A percentile compares a stretch with the other conserved stretches of the same genome.
Conservation (phyloP, 2,888 invertebrate genomes). For the Sphaerophoria rueppellii region DNA sequence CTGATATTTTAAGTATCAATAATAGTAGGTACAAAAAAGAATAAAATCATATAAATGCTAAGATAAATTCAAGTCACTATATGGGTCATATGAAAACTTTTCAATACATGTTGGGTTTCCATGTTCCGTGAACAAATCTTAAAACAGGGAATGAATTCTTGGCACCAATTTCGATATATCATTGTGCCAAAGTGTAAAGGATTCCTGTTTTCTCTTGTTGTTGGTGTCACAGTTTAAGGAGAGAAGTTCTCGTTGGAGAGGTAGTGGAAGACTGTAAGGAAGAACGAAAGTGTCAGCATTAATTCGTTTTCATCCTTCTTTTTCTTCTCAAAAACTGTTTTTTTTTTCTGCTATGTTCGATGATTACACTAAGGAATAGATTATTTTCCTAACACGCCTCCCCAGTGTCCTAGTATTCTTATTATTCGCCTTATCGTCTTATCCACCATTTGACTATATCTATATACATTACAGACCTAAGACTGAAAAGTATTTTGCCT, state of each 20-base stretch:
- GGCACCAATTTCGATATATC: conserved; percentile 40
- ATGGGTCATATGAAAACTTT: neutral
- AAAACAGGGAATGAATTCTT: conserved; percentile 28
- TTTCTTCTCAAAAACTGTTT: conserved; percentile 38
- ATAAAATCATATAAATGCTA: too few relatives aligned
- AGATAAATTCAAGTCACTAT: neutral
- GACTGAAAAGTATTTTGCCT: conserved; percentile 9
- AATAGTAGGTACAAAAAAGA: too few relatives aligned
- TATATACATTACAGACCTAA: neutral
- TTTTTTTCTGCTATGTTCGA: conserved; percentile 10
- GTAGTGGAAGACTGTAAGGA: neutral
- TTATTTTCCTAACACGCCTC: conserved; percentile 53
- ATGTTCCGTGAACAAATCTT: conserved; percentile 1
- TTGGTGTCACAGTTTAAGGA: neutral
- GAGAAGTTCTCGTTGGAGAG: neutral
- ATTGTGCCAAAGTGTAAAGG: conserved; percentile 39
- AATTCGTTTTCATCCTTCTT: conserved; percentile 48
- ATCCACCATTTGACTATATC: conserved; percentile 8
- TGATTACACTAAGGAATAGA: conserved; percentile 54
- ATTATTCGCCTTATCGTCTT: conserved; percentile 41
- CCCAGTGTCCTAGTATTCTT: conserved; percentile 33
- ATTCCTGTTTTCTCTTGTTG: conserved; percentile 11
- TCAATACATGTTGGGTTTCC: neutral
- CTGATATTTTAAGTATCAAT: too few relatives aligned
- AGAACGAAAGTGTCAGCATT: conserved; percentile 39